These are phyloP conservation scores for Dolichallabes microphthalmus DNA, from an alignment of 2,113 vertebrate genomes.

Conservation along the genomic window DNA sequence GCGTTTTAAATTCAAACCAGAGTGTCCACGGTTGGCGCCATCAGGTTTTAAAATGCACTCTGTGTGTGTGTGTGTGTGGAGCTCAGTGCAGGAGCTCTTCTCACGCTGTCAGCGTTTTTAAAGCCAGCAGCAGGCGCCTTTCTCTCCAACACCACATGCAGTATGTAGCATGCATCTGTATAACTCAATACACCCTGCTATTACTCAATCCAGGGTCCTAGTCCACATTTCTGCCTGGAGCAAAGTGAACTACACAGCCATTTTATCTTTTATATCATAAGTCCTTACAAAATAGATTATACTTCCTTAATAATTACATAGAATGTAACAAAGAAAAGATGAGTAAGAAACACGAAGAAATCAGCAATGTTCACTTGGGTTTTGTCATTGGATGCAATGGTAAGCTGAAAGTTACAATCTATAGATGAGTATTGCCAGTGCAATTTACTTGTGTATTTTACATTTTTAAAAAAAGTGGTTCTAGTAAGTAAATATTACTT, in stretches of 20 bases:
- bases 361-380: too few species aligned
- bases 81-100: slow-evolving; percentile 27
- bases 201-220: neutral
- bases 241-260: neutral
- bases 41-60: slow-evolving; percentile 46
- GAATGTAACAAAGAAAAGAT: too few species aligned
- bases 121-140: slow-evolving; percentile 38
- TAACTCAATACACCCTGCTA: neutral
- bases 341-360: too few species aligned
- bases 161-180: neutral
- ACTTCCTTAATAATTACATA: too few species aligned
- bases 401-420: too few species aligned
- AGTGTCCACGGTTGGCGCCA: slow-evolving; percentile 34
- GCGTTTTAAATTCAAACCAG: neutral
- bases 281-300: neutral
- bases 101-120: slow-evolving; percentile 41
- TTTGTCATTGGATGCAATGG: too few species aligned
- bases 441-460: too few species aligned
- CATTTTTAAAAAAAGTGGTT: too few species aligned
- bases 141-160: slow-evolving; percentile 5
- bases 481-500: too few species aligned
- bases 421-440: too few species aligned
- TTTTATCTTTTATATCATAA: neutral
- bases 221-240: neutral
- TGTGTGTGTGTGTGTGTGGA: slow-evolving; percentile 26